Percentiles rank a stretch among this genome's conserved stretches.
phyloP scores from a whole-genome alignment of 2,113 vertebrate genomes.

The Triplophysa dalaica region DNA sequence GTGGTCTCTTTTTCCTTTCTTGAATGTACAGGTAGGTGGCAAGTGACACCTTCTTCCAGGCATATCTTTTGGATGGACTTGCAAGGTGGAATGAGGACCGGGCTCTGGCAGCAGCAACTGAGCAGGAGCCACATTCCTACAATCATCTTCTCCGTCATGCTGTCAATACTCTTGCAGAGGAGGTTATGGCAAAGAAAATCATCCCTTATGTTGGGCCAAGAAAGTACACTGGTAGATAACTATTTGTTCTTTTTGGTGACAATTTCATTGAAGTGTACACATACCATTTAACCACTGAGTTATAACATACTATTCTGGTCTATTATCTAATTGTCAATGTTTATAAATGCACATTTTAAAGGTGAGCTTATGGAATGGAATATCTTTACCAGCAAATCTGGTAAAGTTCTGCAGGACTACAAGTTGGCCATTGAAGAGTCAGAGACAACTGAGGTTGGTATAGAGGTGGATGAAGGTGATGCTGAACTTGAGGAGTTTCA shows the following conservation, averaged over 20 bases:
- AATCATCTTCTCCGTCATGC: too few species aligned
- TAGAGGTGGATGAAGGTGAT: background rate
- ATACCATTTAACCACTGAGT: background rate
- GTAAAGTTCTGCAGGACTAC: background rate
- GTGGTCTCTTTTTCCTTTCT: too few species aligned
- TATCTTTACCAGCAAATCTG: conserved; percentile 2
- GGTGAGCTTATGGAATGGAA: background rate
- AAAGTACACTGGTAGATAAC: conserved; percentile 21
- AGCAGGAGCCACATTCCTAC: too few species aligned
- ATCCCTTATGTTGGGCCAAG: conserved; percentile 9
- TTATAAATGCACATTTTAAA: background rate
- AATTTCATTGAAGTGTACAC: background rate
- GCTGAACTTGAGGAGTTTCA: conserved; percentile 2
- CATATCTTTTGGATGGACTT: background rate
- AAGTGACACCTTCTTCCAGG: background rate
- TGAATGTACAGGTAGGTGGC: background rate
- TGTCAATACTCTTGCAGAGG: background rate
- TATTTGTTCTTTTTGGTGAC: background rate
- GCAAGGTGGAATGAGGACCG: too few species aligned
- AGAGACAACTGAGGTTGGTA: background rate
- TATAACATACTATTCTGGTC: background rate
- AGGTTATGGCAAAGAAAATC: background rate
- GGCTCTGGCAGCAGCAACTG: too few species aligned
- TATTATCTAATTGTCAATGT: background rate
- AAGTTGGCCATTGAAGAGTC: background rate